Conservation (phyloP, 2,888 invertebrate species). For the Drosophila prolongata region DNA sequence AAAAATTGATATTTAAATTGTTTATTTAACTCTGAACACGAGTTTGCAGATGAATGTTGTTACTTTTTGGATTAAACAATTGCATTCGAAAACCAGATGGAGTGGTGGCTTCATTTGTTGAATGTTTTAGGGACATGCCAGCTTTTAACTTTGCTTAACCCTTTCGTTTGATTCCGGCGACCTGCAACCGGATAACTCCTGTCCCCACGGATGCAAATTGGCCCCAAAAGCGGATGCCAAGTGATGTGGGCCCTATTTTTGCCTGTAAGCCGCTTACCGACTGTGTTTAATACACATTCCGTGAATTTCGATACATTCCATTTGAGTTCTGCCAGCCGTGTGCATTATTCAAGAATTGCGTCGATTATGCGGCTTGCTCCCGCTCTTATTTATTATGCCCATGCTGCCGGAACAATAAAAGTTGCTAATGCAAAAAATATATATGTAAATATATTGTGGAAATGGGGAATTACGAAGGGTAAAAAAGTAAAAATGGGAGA, state of each 20-base stretch:
- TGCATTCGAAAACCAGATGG: too few species aligned
- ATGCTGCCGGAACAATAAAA: constrained; percentile 24
- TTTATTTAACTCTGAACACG: too few species aligned
- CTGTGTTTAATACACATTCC: constrained; percentile 35
- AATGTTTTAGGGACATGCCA: too few species aligned
- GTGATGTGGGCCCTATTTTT: background rate
- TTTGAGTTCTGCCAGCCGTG: background rate
- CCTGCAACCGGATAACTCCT: background rate
- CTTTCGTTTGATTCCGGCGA: background rate
- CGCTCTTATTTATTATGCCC: constrained; percentile 37
- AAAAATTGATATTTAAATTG: too few species aligned
- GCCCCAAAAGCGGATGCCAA: background rate
- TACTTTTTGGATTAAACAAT: too few species aligned
- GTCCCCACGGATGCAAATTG: background rate
- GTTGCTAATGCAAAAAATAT: constrained; percentile 15
- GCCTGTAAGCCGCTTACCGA: constrained; percentile 26
- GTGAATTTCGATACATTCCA: constrained; percentile 9
- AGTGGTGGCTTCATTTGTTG: too few species aligned
- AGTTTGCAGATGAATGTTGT: too few species aligned
- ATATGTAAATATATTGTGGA: background rate
- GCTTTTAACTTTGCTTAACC: too few species aligned
- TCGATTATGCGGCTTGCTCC: constrained; percentile 31
- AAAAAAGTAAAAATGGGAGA: background rate
- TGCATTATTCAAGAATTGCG: constrained; percentile 27
- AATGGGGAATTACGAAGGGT: constrained; percentile 3